Base-by-base conservation (phyloP, 2,888 invertebrate species). In the Altica lythri region DNA sequence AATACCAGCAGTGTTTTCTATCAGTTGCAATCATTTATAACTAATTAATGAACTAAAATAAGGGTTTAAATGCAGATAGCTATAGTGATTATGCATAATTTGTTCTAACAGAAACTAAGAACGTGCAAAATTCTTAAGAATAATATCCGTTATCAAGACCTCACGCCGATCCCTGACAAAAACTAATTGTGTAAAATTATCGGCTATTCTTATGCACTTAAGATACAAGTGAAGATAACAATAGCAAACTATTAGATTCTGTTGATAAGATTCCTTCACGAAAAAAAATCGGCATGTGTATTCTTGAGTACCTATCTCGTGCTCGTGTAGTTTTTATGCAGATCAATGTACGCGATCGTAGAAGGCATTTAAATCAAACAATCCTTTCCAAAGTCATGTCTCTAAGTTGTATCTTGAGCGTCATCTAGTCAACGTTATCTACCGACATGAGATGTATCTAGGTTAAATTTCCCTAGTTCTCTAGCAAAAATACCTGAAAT, bases 401-500 rank as follows among this genome's bases (percentile, higher is more conserved):
- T 40, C 18, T 40, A 32, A 35, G 49, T 49, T 49, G 49, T 49
- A 49, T 49, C 49, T 49, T 18, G 13, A 49, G 40, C 38, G 46
- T 46, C 46, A 46, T 35, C 48, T 53, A 29, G 47, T 53, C 48
- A 42, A 55, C 47, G 35, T 54, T 53, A 53, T 55, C 53, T 50
- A 52, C 53, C 53, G 44, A 50, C 53, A 46, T 45, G 49, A 51
- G 47, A 59, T 61, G 54, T 48, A 61, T 59, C 48, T 59, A 48
- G 59, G 59, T 59, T 57, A 57, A 53, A 57, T 61, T 57, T 61
- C 55, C 59, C 55, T 32, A 10, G n/a, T n/a, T n/a, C 18, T 30
- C 45, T 13, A 29, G 37, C 37, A 52, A 57, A 57, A 60, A 49
- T 44, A 17, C 40, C 32, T 50, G 50, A 57, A 48, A 52, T 52